phyloP scores from a whole-genome alignment of 1,140 invertebrate genomes.

The Apis florea region DNA sequence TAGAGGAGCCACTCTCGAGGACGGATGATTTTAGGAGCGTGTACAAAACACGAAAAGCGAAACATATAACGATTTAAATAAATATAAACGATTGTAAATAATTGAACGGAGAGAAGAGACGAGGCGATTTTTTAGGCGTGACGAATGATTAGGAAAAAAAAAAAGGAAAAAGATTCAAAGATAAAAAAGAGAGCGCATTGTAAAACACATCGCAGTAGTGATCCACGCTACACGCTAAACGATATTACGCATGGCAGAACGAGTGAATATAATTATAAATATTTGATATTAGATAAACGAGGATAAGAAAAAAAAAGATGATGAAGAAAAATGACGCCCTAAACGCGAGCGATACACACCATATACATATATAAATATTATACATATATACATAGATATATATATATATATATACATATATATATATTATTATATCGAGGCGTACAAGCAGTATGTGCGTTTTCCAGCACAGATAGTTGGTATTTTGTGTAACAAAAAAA shows the following conservation, averaged over 20 bases:
- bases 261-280: conserved; percentile 67
- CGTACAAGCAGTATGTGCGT: conserved; percentile 72
- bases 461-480: conserved; percentile 74
- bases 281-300: conserved; percentile 64
- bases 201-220: conserved; percentile 56
- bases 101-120: conserved; percentile 18
- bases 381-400: conserved; percentile 57
- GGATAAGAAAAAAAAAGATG: not conserved
- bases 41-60: conserved; percentile 12
- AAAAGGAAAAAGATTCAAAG: not conserved
- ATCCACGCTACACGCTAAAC: conserved; percentile 58
- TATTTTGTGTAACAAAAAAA: conserved; percentile 77
- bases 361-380: conserved; percentile 72
- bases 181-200: conserved; percentile 14
- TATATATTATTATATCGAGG: conserved; percentile 60
- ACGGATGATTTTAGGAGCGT: conserved; percentile 12
- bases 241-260: conserved; percentile 62
- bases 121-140: not conserved
- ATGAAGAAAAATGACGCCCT: conserved; percentile 45
- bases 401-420: conserved; percentile 18
- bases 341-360: conserved; percentile 63
- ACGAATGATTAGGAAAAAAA: conserved; percentile 1
- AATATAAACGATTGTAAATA: conserved; percentile 61
- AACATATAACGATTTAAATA: conserved; percentile 49
- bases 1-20: conserved; percentile 22